phyloP scores from a whole-genome alignment of 2,113 vertebrate species.

The Peromyscus californicus region DNA sequence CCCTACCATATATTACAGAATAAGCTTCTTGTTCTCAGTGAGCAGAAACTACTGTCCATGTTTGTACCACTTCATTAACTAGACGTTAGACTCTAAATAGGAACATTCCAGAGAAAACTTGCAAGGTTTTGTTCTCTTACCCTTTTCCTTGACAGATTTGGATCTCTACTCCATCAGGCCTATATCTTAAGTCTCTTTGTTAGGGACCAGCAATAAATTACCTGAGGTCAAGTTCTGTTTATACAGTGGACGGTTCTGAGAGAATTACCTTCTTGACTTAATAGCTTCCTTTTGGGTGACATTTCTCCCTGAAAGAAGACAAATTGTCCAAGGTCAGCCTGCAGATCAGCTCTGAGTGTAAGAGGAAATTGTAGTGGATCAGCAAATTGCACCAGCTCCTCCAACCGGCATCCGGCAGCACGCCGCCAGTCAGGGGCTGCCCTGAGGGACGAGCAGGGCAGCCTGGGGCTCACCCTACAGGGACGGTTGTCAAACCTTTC shows the following conservation, averaged over 20 bases:
- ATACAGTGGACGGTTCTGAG: slow-evolving; percentile 87
- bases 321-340: slow-evolving; percentile 90
- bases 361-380: slow-evolving; percentile 91
- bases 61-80: background rate
- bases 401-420: slow-evolving; percentile 83
- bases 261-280: slow-evolving; percentile 92
- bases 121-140: background rate
- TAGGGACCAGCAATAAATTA: slow-evolving; percentile 88
- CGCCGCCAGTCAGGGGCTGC: slow-evolving; percentile 72
- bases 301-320: slow-evolving; percentile 90
- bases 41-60: background rate
- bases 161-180: slow-evolving; percentile 70
- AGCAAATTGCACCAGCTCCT: slow-evolving; percentile 86
- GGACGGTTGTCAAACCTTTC: slow-evolving; percentile 17
- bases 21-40: background rate
- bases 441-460: slow-evolving; percentile 26
- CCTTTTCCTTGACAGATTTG: slow-evolving; percentile 63
- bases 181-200: slow-evolving; percentile 87
- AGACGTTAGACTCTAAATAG: background rate
- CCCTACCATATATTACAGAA: slow-evolving; percentile 10
- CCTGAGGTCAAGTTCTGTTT: slow-evolving; percentile 92
- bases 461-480: background rate
- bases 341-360: slow-evolving; percentile 87
- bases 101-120: background rate
- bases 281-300: slow-evolving; percentile 93